These are phyloP conservation scores for Amaurobius ferox DNA, from an alignment of 2,888 invertebrate species.

Conservation along the genomic window DNA sequence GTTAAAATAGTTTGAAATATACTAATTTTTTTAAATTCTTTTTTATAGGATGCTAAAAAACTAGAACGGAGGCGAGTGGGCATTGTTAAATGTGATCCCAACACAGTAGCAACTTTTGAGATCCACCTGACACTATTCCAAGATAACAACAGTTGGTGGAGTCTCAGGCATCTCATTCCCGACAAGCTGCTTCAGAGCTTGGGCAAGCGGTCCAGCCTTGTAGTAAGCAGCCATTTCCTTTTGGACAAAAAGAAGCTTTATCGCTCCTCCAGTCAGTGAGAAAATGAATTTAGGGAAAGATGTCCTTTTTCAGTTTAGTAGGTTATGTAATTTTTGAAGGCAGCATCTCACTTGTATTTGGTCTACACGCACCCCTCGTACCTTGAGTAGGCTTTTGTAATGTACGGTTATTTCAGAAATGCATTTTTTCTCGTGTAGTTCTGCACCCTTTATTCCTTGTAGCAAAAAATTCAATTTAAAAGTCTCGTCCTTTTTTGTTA, in stretches of 20 bases:
- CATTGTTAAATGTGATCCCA: constrained; percentile 88
- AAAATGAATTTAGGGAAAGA: constrained; percentile 17
- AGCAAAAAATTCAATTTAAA: no score
- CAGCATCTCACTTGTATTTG: constrained; percentile 50
- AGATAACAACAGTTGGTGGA: constrained; percentile 90
- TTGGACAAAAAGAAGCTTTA: constrained; percentile 94
- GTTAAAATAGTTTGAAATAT: no score
- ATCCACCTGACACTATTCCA: constrained; percentile 91
- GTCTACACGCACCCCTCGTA: constrained; percentile 63
- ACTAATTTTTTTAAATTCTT: neutral
- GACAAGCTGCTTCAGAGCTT: constrained; percentile 83
- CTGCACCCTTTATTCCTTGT: neutral
- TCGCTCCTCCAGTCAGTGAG: constrained; percentile 80
- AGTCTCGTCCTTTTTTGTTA: no score
- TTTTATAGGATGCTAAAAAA: constrained; percentile 74
- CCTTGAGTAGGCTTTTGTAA: constrained; percentile 21
- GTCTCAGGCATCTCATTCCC: constrained; percentile 88
- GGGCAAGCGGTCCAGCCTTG: constrained; percentile 89
- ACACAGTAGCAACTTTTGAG: constrained; percentile 93
- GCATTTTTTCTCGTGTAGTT: constrained; percentile 23
- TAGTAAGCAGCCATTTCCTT: constrained; percentile 91
- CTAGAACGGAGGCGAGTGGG: constrained; percentile 84
- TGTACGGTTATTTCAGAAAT: neutral
- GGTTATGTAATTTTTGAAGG: constrained; percentile 51
- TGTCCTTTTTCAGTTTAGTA: constrained; percentile 45